Base-by-base conservation (phyloP, 1,140 invertebrate species). In the Nephotettix cincticeps region DNA sequence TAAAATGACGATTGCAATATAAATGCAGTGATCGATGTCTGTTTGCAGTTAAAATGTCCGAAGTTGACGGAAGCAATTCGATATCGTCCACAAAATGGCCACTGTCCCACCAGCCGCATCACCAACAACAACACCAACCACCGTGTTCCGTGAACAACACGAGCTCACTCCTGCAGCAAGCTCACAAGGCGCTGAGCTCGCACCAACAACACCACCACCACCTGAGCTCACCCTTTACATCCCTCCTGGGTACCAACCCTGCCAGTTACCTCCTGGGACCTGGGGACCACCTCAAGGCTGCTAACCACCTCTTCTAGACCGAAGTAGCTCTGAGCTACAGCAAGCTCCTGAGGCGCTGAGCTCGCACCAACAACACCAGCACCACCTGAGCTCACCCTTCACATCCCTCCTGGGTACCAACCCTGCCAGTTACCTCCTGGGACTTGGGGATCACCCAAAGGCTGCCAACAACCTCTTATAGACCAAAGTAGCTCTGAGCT, bases 41-140 rank as follows among this genome's bases (percentile, higher is more conserved):
- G n/a, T 54, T 70, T 70, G 29, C 69, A 70, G 69, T 70, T 1
- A 70, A 70, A 64, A 61, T 70, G 30, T 21, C 58, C 14, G 69
- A 70, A 1, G 69, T 70, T 1, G 69, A 70, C 61, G 9, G 23
- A 1, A 21, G 32, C 56, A 61, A 61, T n/a, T 14, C 27, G 56
- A 25, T 61, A 27, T 61, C 56, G 6, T 25, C 56, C 27, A 69
- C 47, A 19, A 70, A 70, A 23, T 70, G 69, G 69, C 58, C 69
- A 17, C 69, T 70, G 0, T 65, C 69, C 6, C 69, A 56, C 9
- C 69, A 70, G 27, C 58, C 65, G 19, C 70, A 71, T 32, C 72
- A 74, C 61, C 73, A 74, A 13, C 69, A 75, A 25, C 75, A 76
- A 36, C 72, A 77, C 66, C 68, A 70, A 61, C 56, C 56, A 17